Evolutionary conservation across 2,113 vertebrate genomes (phyloP), one percentile per base, ranked within the genome.

Genomic region (Tyrannus savana): DNA sequence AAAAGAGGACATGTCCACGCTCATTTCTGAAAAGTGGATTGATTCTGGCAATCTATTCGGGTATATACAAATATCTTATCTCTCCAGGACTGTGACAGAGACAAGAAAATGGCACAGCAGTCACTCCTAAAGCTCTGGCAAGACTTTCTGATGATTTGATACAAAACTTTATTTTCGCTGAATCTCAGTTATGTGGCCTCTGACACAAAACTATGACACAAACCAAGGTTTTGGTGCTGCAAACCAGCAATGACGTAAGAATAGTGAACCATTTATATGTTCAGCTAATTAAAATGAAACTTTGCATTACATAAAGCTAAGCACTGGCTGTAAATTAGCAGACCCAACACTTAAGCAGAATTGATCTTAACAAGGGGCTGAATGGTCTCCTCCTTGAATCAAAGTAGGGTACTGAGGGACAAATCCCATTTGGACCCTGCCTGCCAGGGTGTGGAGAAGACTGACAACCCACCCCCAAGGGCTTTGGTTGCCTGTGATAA

Each of bases 31-130:
- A 94, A 97, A 97, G 86, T 55, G 86, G 95, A 96, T 96, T 96
- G 94, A 96, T 96, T 95, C 90, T 93, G 93, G 90, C 90, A 96
- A 96, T 97, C 90, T 96, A 88, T 91, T 96, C 84, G 1, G 44
- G 53, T 92, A 86, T 91, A 94, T 84, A 95, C 88, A 94, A 92
- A 94, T 92, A 93, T 63, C 83, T 88, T 59, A 59, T 73, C 89
- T 94, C 82, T 90, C 80, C 85, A 89, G 74, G 62, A 91, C 64
- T 62, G 85, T 71, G 79, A 80, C 95, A 93, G 77, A 82, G 62
- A 69, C 66, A 91, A 91, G 95, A 13, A 84, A 93, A 97, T 73
- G 62, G 73, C 90, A 78, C 19, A 79, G 58, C 66, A 64, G 24
- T 91, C 60, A 37, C 27, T 93, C 58, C 30, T 81, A 71, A 74